Base-by-base conservation (phyloP, 2,888 invertebrate species). In the Ceramica pisi region DNA sequence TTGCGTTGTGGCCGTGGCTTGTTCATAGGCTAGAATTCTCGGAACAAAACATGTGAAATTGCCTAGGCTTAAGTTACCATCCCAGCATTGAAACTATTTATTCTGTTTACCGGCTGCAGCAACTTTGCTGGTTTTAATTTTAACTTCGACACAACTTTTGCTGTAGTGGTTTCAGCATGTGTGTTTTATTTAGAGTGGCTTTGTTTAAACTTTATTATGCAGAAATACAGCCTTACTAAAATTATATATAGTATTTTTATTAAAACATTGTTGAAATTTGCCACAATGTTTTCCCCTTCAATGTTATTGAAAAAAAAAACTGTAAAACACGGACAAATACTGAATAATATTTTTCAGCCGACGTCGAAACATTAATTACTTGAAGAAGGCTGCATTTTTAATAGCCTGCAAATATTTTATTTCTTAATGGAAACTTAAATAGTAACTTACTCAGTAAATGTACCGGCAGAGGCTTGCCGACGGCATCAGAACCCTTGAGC, bases 381-480 rank as follows among this genome's bases (percentile, higher is more conserved):
- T 19, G 7, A 23, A 50, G 41, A 31, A 2, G 16, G 14, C 31
- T 12, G 6, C 31, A 31, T 31, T 31, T 53, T 41, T 35, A 35
- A 70, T 72, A n/a, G 14, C 12, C 16, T 35, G 14, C 12, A 16
- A 14, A 38, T 48, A 35, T 50, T 23, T 46, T 50, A 56, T 79
- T 38, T 51, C 12, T 35, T 9, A 38, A 16, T 59, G 46, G 23
- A 46, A 63, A 56, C 35, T 56, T 51, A 59, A 67, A 56, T 50
- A n/a, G 50, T 9, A 77, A 93, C 94, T 96, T 91, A 97, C 97
- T 96, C 73, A 97, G 88, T 71, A 96, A 90, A 89, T 96, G 94
- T 62, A 94, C 94, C 2, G 96, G 96, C 71, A 97, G 90, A 19
- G 95, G 91, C 69, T 93, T 92, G 10, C 94, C 93, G 21, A 95